A percentile compares a stretch with the other conserved stretches of the same genome.
Evolutionary conservation across 2,797 vertebrate species (phyloP).

Genomic region (Rhabdomys pumilio): DNA sequence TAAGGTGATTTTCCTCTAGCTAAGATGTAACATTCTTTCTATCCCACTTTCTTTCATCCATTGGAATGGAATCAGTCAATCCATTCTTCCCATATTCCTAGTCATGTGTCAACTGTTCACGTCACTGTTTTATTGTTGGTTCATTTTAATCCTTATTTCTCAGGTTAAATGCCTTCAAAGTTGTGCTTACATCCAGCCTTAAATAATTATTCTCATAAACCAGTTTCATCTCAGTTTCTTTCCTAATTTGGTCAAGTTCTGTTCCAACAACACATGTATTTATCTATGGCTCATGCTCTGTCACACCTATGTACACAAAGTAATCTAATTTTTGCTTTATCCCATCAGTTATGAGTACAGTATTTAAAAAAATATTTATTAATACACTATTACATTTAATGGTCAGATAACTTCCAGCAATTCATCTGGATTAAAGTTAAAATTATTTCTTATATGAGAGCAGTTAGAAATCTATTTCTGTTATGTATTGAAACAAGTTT

Average conservation of each 20-base stretch:
- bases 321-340: background rate
- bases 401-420: background rate
- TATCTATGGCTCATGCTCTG: background rate
- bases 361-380: slow-evolving; percentile 16
- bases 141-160: slow-evolving; percentile 8
- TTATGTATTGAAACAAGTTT: background rate
- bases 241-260: background rate
- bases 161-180: background rate
- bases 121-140: background rate
- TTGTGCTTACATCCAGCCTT: background rate
- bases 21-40: background rate
- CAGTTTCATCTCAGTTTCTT: background rate
- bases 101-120: rapidly evolving
- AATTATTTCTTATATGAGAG: background rate
- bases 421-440: background rate
- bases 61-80: background rate
- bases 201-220: background rate
- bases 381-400: background rate
- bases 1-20: background rate
- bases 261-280: background rate
- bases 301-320: no score
- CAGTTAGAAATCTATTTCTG: background rate
- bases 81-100: background rate
- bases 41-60: background rate
- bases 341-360: background rate